Evolutionary conservation across 2,888 invertebrate species (phyloP).

Genomic region (Dolomedes plantarius): DNA sequence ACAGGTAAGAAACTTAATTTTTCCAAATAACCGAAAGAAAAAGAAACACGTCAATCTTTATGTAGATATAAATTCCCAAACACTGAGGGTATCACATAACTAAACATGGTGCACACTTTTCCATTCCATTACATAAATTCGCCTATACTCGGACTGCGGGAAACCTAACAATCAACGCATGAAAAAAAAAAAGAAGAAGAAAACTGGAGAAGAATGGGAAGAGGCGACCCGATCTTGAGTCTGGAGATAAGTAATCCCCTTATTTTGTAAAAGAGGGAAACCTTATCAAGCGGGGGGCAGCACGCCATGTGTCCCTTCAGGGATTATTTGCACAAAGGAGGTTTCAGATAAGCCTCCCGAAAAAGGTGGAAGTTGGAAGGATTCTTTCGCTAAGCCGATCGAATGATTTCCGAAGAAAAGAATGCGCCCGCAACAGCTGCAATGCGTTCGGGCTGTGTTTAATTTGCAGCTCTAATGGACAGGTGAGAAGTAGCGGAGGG

Average conservation of each 20-base stretch:
- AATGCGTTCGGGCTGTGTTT: not conserved
- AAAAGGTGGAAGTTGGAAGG: conserved; percentile 7
- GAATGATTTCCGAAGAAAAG: not conserved
- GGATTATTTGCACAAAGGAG: conserved; percentile 16
- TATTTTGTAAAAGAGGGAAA: conserved; percentile 9
- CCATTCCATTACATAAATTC: not conserved
- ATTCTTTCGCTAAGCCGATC: conserved; percentile 2
- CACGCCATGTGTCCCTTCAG: not conserved
- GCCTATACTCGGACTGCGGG: not conserved
- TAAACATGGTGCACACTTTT: not conserved
- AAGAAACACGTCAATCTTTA: no score
- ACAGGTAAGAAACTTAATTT: no score
- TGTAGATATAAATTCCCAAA: not conserved
- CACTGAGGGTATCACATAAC: not conserved
- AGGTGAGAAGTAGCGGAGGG: not conserved
- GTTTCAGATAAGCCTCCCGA: conserved; percentile 6
- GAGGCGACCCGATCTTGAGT: not conserved
- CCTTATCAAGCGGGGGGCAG: conserved; percentile 5
- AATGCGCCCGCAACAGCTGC: not conserved
- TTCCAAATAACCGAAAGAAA: no score
- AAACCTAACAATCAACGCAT: not conserved
- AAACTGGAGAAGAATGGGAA: not conserved
- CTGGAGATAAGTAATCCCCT: conserved; percentile 9
- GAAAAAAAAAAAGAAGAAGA: not conserved
- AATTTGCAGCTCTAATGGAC: not conserved